A percentile compares a stretch with the other conserved stretches of the same genome.
phyloP scores from a whole-genome alignment of 2,888 invertebrate genomes.

The Microctonus brassicae region DNA sequence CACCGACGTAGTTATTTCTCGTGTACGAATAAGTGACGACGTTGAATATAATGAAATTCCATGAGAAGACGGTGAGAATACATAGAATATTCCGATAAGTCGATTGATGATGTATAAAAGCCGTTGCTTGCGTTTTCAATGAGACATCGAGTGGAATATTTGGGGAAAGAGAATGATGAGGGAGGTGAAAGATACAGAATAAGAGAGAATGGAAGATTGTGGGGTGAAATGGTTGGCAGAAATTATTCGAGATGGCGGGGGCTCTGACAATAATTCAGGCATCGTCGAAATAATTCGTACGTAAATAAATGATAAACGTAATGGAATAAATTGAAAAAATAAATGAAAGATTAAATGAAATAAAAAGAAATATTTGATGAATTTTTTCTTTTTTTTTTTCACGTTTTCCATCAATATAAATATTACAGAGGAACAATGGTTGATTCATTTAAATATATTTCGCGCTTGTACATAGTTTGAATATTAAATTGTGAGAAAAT shows the following conservation, averaged over 20 bases:
- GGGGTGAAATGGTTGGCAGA: conserved; percentile 16
- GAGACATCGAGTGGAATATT: conserved; percentile 12
- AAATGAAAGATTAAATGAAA: background rate
- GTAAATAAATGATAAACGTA: background rate
- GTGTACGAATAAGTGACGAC: background rate
- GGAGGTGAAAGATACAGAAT: conserved; percentile 18
- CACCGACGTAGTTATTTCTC: background rate
- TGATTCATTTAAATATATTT: background rate
- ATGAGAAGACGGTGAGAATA: conserved; percentile 29
- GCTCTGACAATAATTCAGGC: conserved; percentile 40
- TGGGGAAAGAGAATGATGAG: conserved; percentile 15
- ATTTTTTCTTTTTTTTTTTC: background rate
- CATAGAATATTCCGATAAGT: conserved; percentile 43
- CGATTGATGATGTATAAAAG: conserved; percentile 23
- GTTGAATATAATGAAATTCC: conserved; percentile 46
- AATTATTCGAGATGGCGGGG: conserved; percentile 27
- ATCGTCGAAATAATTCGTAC: conserved; percentile 12
- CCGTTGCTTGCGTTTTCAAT: background rate
- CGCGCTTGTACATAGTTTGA: background rate
- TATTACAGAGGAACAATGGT: background rate
- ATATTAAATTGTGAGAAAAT: background rate
- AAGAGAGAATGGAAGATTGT: conserved; percentile 10
- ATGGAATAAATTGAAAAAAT: background rate
- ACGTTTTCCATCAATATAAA: background rate
- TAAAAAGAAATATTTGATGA: background rate